A percentile compares a stretch with the other conserved stretches of the same genome.
Evolutionary conservation across 2,797 vertebrate species (phyloP).

Genomic region (Pyrrhura leucotis): DNA sequence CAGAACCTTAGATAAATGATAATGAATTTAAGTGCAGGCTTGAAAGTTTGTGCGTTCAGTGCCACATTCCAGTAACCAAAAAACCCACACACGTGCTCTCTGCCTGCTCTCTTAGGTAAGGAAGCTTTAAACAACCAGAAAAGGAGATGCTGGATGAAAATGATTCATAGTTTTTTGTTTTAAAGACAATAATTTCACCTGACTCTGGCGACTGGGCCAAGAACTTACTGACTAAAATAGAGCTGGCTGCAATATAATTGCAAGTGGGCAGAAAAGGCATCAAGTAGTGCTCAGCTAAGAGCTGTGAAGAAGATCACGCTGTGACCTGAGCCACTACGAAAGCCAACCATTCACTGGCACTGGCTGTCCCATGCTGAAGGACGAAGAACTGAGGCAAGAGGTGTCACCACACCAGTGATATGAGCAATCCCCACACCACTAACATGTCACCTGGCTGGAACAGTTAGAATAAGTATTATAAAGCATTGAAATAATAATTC

Average conservation of each 20-base stretch:
- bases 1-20: not conserved
- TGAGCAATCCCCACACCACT: not conserved
- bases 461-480: not conserved
- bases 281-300: not conserved
- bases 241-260: not conserved
- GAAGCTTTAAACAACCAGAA: not conserved
- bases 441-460: not conserved
- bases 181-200: not conserved
- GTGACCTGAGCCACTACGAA: not conserved
- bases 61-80: not conserved
- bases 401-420: not conserved
- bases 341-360: not conserved
- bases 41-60: not conserved
- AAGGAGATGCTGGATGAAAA: not conserved
- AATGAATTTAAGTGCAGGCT: conserved; percentile 1
- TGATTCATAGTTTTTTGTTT: not conserved
- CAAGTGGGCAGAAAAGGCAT: not conserved
- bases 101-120: not conserved
- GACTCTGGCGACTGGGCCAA: not conserved
- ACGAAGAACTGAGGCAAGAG: not conserved
- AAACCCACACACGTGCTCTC: not conserved
- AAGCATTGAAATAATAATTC: not conserved
- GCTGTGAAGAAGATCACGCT: not conserved
- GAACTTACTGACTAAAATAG: not conserved
- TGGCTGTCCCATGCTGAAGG: not conserved